Evolutionary conservation across 2,113 vertebrate species (phyloP).

Genomic region (Raja brachyura): DNA sequence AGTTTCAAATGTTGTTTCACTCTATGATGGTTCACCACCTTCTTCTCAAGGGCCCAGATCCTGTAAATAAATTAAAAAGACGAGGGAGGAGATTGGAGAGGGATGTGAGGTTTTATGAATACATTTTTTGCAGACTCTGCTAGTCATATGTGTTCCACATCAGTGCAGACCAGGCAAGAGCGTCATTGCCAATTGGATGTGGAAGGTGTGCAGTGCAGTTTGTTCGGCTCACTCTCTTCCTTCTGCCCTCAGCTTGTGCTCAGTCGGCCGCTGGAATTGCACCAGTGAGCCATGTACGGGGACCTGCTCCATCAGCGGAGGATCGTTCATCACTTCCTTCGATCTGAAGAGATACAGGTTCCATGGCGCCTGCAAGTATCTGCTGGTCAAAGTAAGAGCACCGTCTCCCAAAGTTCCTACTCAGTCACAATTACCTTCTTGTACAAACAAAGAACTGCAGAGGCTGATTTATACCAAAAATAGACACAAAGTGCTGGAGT

Average conservation of each 20-base stretch:
- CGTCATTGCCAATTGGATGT: not conserved
- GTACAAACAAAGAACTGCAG: too few species aligned
- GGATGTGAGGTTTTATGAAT: not conserved
- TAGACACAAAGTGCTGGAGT: too few species aligned
- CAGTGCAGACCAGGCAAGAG: not conserved
- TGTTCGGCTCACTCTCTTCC: conserved; percentile 39
- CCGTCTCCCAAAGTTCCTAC: not conserved
- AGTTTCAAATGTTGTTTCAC: too few species aligned
- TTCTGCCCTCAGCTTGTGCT: conserved; percentile 53
- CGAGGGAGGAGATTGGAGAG: not conserved
- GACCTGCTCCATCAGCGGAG: conserved; percentile 63
- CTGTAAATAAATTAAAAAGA: too few species aligned
- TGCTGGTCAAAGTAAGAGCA: conserved; percentile 61
- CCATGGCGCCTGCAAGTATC: conserved; percentile 64
- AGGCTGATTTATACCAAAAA: too few species aligned
- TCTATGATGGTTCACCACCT: too few species aligned
- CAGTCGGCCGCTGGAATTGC: conserved; percentile 58
- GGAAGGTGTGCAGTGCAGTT: not conserved
- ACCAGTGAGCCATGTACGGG: conserved; percentile 56
- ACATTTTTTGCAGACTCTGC: not conserved
- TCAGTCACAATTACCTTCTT: not conserved
- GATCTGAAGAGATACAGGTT: conserved; percentile 64
- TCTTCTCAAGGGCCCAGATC: too few species aligned
- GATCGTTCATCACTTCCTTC: conserved; percentile 66
- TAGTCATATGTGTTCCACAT: not conserved